These are phyloP conservation scores for Carassius auratus DNA, from an alignment of 2,113 vertebrate genomes.

Conservation along the genomic window DNA sequence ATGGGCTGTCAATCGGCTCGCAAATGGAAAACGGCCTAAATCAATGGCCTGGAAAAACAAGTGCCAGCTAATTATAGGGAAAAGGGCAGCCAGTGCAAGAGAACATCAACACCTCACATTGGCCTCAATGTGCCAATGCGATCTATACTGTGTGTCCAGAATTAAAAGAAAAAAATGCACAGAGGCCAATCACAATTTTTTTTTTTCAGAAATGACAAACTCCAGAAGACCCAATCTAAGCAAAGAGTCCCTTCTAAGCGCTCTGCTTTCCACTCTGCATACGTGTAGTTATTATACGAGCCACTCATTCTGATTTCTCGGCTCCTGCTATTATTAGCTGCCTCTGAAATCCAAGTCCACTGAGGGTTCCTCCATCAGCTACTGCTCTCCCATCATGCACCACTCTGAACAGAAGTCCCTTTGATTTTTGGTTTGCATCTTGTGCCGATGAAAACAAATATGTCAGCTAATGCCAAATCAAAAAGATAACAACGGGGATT, in stretches of 20 bases:
- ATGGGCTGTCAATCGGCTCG: constrained; percentile 25
- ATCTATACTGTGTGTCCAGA: constrained; percentile 32
- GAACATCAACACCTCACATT: constrained; percentile 25
- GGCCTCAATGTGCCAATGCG: constrained; percentile 40
- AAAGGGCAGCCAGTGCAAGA: constrained; percentile 7
- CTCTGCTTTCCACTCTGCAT: constrained; percentile 1
- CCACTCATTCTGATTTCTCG: constrained; percentile 35
- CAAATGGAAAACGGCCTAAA: constrained; percentile 55
- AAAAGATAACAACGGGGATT: not conserved
- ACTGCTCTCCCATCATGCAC: constrained; percentile 25
- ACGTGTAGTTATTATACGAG: constrained; percentile 30
- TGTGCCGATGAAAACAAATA: not conserved
- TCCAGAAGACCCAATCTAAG: not conserved
- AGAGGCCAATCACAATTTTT: not conserved
- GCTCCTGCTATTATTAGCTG: constrained; percentile 48
- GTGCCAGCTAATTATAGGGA: constrained; percentile 45
- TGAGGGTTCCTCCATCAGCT: constrained; percentile 16
- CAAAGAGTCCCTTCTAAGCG: not conserved
- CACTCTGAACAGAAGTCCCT: constrained; percentile 22
- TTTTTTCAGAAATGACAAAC: not conserved
- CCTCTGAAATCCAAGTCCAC: constrained; percentile 46
- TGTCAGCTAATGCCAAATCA: not conserved
- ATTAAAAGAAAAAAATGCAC: not conserved
- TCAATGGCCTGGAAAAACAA: constrained; percentile 59
- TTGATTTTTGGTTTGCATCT: constrained; percentile 17